Conservation (phyloP, 2,113 vertebrate genomes). For the Lycocorax pyrrhopterus region DNA sequence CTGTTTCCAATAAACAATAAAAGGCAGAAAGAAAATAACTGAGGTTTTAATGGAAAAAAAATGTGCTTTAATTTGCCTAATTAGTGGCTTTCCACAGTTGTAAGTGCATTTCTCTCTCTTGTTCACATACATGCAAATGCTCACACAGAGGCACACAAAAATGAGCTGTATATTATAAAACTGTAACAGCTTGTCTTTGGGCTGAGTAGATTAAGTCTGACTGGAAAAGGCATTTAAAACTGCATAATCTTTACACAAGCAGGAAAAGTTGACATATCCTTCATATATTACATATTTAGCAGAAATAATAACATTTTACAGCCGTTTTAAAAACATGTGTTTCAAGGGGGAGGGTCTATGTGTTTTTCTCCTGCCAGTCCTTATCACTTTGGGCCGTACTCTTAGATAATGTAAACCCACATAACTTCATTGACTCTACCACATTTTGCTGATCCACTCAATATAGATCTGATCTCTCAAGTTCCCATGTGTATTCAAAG, state of each 20-base stretch:
- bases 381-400: background rate
- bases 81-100: constrained; percentile 23
- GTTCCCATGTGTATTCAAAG: background rate
- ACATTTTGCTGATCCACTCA: background rate
- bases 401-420: background rate
- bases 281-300: background rate
- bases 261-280: background rate
- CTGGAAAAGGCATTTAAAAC: background rate
- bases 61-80: constrained; percentile 37
- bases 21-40: constrained; percentile 54
- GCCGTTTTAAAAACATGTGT: background rate
- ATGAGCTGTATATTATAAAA: background rate
- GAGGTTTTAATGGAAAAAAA: constrained; percentile 39
- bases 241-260: background rate
- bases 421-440: background rate
- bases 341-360: background rate
- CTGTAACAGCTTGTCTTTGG: background rate
- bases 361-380: background rate
- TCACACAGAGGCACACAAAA: background rate
- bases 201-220: constrained; percentile 2
- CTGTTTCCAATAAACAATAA: constrained; percentile 46
- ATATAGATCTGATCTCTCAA: constrained; percentile 11
- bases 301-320: constrained; percentile 7
- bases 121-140: background rate
- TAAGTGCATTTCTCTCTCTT: constrained; percentile 20